These are phyloP conservation scores for Phocoena sinus DNA, from an alignment of 2,113 vertebrate species.

Conservation along the genomic window DNA sequence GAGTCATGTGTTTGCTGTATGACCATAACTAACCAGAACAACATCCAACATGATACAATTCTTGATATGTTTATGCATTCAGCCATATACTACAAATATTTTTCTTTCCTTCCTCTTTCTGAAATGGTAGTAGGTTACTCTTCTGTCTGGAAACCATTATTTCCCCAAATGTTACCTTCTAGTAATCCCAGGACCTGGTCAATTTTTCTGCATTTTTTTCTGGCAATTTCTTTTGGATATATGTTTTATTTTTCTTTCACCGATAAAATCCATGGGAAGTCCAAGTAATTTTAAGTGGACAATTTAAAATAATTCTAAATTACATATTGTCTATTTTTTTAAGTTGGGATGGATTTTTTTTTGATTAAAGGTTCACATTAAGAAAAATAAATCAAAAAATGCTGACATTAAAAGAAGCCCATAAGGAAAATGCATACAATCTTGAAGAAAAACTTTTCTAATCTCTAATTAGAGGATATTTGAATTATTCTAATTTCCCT, in stretches of 20 bases:
- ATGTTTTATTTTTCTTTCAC: not conserved
- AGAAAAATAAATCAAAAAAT: not conserved
- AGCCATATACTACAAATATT: not conserved
- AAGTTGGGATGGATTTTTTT: not conserved
- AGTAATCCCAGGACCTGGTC: not conserved
- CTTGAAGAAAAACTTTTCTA: not conserved
- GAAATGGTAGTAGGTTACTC: not conserved
- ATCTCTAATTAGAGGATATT: not conserved
- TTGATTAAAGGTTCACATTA: not conserved
- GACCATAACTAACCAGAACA: not conserved
- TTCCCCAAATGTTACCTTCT: not conserved
- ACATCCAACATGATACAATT: not conserved
- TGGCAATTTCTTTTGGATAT: not conserved
- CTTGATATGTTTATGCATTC: not conserved
- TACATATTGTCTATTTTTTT: not conserved
- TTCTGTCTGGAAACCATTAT: not conserved
- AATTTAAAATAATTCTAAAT: not conserved
- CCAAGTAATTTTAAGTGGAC: not conserved
- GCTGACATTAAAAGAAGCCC: not conserved
- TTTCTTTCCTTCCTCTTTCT: not conserved
- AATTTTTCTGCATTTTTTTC: not conserved
- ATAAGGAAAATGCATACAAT: not conserved
- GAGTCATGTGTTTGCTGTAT: not conserved
- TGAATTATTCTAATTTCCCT: not conserved
- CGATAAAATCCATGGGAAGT: not conserved